Conservation (phyloP, 2,113 vertebrate genomes). For the Henicopernis longicauda region DNA sequence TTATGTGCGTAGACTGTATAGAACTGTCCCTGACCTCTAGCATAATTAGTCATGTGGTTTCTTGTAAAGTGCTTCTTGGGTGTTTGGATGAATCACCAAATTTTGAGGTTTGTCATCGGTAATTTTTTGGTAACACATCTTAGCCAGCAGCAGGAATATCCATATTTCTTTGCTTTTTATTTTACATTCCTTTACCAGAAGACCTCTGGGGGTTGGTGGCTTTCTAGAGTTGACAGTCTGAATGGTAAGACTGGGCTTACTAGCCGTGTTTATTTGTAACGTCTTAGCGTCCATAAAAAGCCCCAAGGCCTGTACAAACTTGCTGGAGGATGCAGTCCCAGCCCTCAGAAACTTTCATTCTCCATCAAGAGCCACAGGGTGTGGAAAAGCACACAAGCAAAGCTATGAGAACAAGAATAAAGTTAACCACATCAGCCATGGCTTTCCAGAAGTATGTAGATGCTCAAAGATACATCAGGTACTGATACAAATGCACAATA, state of each 20-base stretch:
- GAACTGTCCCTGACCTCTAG: constrained; percentile 1
- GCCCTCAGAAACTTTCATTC: neutral
- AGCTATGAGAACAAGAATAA: neutral
- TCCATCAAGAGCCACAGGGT: neutral
- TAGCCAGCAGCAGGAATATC: neutral
- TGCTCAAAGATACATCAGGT: neutral
- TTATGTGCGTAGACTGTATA: neutral
- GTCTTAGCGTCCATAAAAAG: neutral
- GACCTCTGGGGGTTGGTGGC: neutral
- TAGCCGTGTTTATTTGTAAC: neutral
- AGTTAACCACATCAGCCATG: neutral
- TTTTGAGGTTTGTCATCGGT: neutral
- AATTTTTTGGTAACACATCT: constrained; percentile 13
- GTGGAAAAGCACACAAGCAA: neutral
- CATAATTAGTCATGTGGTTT: neutral
- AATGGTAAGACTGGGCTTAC: neutral
- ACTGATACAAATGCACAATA: neutral
- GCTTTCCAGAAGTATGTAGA: neutral
- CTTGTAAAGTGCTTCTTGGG: constrained; percentile 1
- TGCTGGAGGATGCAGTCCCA: neutral
- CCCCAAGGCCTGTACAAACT: neutral
- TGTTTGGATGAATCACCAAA: neutral
- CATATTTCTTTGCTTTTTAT: neutral
- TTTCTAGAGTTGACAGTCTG: neutral
- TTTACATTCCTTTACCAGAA: neutral